Evolutionary conservation across 2,113 vertebrate genomes (phyloP).

Genomic region (Trematocara variabile): DNA sequence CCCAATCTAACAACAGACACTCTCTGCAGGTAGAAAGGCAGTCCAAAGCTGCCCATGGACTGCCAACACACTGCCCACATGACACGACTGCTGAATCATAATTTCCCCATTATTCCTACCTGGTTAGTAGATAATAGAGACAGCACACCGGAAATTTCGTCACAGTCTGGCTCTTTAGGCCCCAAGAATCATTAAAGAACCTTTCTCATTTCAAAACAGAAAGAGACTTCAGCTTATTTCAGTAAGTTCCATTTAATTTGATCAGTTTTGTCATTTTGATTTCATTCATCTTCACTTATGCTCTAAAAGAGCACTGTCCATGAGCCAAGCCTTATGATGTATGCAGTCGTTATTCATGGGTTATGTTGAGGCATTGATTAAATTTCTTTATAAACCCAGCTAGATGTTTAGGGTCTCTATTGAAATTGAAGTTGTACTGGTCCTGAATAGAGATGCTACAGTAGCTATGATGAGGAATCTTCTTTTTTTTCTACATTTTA

Average conservation of each 20-base stretch:
- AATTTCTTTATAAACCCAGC: background rate
- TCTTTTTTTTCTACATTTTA: background rate
- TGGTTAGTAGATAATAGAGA: background rate
- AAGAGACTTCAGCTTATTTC: background rate
- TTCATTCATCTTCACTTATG: background rate
- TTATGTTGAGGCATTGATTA: background rate
- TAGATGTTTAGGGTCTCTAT: background rate
- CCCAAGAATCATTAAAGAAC: background rate
- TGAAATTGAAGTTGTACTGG: background rate
- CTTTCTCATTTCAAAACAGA: background rate
- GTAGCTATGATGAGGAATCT: background rate
- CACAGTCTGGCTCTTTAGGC: background rate
- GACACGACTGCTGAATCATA: background rate
- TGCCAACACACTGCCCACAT: background rate
- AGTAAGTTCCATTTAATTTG: background rate
- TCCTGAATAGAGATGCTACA: background rate
- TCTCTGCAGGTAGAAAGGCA: background rate
- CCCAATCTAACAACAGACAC: background rate
- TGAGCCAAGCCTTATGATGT: background rate
- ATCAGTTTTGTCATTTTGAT: background rate
- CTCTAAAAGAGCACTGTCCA: background rate
- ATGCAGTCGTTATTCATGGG: background rate
- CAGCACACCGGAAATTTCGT: background rate
- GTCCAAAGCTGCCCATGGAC: background rate
- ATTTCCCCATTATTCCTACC: background rate